Evolutionary conservation across 2,888 invertebrate genomes (phyloP).

Genomic region (Drosophila meridiana): DNA sequence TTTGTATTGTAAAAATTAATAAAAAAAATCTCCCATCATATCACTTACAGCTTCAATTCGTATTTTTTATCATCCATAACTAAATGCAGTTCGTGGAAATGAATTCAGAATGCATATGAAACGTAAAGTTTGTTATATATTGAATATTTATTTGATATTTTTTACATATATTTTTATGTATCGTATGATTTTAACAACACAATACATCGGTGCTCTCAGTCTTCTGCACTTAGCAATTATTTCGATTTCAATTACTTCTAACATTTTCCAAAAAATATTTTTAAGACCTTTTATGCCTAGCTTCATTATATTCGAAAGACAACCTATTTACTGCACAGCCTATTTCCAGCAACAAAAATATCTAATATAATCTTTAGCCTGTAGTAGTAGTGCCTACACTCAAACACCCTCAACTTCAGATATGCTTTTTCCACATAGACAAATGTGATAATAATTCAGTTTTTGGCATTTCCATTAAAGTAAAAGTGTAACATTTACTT

Average conservation of each 20-base stretch:
- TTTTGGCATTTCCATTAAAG: constrained; percentile 4
- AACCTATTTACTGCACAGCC: not conserved
- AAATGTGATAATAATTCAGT: not conserved
- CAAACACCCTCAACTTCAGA: not conserved
- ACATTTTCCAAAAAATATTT: no score
- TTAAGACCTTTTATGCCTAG: no score
- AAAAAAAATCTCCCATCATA: not conserved
- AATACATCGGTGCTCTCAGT: no score
- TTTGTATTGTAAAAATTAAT: not conserved
- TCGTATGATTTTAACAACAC: no score
- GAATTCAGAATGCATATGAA: not conserved
- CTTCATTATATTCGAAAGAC: no score
- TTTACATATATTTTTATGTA: no score
- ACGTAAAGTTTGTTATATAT: not conserved
- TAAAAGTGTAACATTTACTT: not conserved
- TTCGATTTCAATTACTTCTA: not conserved
- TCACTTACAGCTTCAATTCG: not conserved
- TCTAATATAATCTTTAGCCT: not conserved
- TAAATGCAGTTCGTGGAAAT: not conserved
- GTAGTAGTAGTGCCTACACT: not conserved
- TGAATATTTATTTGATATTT: not conserved
- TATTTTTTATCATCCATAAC: not conserved
- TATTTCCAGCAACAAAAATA: not conserved
- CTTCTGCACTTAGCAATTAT: not conserved
- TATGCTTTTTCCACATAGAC: not conserved